phyloP scores from a whole-genome alignment of 2,113 vertebrate genomes.

The Phainopepla nitens region DNA sequence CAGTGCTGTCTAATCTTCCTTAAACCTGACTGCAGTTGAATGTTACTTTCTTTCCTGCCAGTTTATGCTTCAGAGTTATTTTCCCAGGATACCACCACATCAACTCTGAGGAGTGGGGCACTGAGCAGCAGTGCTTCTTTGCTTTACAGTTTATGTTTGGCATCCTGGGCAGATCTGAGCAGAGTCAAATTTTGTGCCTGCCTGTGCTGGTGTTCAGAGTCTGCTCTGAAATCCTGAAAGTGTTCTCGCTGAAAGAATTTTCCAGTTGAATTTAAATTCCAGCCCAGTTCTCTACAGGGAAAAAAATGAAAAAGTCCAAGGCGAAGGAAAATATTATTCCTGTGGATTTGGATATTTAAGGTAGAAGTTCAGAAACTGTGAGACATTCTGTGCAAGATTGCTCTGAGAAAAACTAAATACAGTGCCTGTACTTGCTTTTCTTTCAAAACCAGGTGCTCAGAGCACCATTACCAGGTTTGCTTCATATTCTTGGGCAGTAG shows the following conservation, averaged over 20 bases:
- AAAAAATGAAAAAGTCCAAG: too few relatives aligned
- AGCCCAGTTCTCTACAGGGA: neutral
- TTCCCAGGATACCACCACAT: neutral
- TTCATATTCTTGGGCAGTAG: neutral
- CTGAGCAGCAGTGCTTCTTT: neutral
- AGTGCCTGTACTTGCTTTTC: neutral
- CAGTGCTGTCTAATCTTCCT: neutral
- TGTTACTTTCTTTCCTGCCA: neutral
- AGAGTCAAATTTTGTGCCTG: neutral
- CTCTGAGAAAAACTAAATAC: neutral
- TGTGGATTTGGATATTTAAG: neutral
- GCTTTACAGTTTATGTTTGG: neutral
- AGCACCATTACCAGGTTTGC: neutral
- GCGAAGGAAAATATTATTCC: neutral
- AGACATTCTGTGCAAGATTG: neutral
- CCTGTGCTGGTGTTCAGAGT: neutral
- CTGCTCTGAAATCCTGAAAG: neutral
- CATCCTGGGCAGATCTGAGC: neutral
- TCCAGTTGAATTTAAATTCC: neutral
- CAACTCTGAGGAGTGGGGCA: neutral
- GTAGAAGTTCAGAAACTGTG: neutral
- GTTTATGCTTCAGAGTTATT: neutral
- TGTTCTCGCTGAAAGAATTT: neutral
- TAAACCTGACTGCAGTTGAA: neutral
- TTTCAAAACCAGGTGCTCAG: neutral